phyloP scores from a whole-genome alignment of 2,113 vertebrate species.

The Paramormyrops kingsleyae region DNA sequence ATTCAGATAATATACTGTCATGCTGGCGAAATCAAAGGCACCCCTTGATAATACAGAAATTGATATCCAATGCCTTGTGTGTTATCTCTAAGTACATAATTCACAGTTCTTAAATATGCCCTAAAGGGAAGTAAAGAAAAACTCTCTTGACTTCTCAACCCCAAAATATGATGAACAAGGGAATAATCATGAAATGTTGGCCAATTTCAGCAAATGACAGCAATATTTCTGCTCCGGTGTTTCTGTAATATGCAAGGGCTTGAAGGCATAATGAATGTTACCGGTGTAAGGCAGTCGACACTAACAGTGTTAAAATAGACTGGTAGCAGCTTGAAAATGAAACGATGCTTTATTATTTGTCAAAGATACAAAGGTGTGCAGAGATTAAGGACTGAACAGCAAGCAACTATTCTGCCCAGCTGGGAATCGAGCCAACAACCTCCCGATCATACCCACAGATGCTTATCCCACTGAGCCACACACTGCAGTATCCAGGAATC shows the following conservation, averaged over 20 bases:
- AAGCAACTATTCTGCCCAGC: not conserved
- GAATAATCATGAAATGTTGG: not conserved
- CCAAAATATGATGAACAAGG: not conserved
- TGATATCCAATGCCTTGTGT: not conserved
- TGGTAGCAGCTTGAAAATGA: not conserved
- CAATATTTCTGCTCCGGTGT: not conserved
- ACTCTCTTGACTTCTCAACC: not conserved
- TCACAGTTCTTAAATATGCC: not conserved
- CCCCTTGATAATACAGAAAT: slow-evolving; percentile 4
- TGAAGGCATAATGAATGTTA: not conserved
- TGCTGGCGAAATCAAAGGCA: not conserved
- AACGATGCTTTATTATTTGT: not conserved
- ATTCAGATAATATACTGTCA: not conserved
- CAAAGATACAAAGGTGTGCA: not conserved
- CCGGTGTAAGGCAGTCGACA: not conserved
- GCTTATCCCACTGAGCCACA: not conserved
- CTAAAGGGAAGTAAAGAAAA: not conserved
- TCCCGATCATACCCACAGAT: not conserved
- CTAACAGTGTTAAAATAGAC: not conserved
- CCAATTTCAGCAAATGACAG: not conserved
- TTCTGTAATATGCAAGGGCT: not conserved
- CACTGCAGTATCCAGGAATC: not conserved
- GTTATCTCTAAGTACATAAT: not conserved
- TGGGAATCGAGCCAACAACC: not conserved
- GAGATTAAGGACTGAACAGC: not conserved